These are phyloP conservation scores for Microctonus aethiopoides DNA, from an alignment of 2,888 invertebrate genomes.

Conservation along the genomic window DNA sequence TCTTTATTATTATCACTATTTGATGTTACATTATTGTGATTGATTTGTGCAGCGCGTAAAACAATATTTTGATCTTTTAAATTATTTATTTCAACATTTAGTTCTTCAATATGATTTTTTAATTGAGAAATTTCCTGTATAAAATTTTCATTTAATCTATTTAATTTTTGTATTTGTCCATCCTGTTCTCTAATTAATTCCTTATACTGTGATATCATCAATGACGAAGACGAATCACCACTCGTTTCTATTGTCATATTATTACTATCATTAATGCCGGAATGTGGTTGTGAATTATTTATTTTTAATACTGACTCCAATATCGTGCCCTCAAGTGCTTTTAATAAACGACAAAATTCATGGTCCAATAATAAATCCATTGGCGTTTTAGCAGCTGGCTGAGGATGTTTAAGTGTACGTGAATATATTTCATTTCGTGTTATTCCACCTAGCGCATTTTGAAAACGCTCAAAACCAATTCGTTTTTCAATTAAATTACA, in stretches of 20 bases:
- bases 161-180: slow-evolving; percentile 72
- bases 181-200: slow-evolving; percentile 92
- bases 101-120: slow-evolving; percentile 72
- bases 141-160: slow-evolving; percentile 49
- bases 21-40: slow-evolving; percentile 46
- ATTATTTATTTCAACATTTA: slow-evolving; percentile 77
- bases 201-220: slow-evolving; percentile 78
- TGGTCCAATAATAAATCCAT: slow-evolving; percentile 90
- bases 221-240: slow-evolving; percentile 66
- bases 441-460: slow-evolving; percentile 86
- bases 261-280: slow-evolving; percentile 37
- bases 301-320: slow-evolving; percentile 68
- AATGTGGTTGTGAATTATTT: slow-evolving; percentile 47
- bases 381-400: slow-evolving; percentile 80
- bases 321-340: slow-evolving; percentile 76
- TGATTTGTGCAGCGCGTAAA: slow-evolving; percentile 74
- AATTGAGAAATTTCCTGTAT: slow-evolving; percentile 55
- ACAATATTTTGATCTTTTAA: slow-evolving; percentile 89
- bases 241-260: slow-evolving; percentile 50
- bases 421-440: slow-evolving; percentile 92
- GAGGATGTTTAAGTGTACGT: slow-evolving; percentile 92
- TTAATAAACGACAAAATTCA: slow-evolving; percentile 94
- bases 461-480: slow-evolving; percentile 89
- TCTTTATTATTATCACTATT: slow-evolving; percentile 43
- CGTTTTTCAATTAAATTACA: slow-evolving; percentile 87